Evolutionary conservation across 2,888 invertebrate genomes (phyloP).

Genomic region (Tinea semifulvella): DNA sequence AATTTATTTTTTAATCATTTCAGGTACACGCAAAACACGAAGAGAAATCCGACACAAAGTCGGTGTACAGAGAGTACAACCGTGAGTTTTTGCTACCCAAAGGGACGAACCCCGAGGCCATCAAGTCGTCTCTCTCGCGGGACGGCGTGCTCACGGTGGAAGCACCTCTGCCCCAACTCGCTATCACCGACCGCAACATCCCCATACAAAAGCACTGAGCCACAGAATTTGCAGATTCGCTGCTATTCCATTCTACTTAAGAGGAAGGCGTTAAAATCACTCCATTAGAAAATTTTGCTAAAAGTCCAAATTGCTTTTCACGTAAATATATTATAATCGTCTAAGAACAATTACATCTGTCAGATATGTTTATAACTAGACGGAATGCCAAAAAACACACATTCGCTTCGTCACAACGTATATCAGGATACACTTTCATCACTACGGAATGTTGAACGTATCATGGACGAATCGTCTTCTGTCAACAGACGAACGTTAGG

Average conservation of each 20-base stretch:
- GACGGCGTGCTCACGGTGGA: slow-evolving; percentile 97
- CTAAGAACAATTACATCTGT: no score
- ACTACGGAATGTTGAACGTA: no score
- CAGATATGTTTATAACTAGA: no score
- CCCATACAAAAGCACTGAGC: slow-evolving; percentile 75
- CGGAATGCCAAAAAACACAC: no score
- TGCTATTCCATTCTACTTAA: slow-evolving; percentile 52
- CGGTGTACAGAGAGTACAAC: slow-evolving; percentile 98
- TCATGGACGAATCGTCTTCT: no score
- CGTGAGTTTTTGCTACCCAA: slow-evolving; percentile 96
- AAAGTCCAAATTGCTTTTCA: no score
- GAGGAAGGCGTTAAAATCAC: no score
- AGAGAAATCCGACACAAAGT: slow-evolving; percentile 96
- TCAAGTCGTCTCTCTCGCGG: slow-evolving; percentile 94
- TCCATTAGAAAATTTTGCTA: no score
- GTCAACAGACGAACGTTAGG: no score
- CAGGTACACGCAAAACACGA: slow-evolving; percentile 98
- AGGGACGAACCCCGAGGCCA: slow-evolving; percentile 95
- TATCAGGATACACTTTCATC: no score
- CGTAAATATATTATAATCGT: no score
- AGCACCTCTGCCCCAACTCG: slow-evolving; percentile 91
- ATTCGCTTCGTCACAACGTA: no score
- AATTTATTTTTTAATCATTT: neutral
- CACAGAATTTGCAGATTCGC: slow-evolving; percentile 29
- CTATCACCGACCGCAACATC: slow-evolving; percentile 82